These are phyloP conservation scores for Xiphorhynchus erythropygius DNA, from an alignment of 2,797 vertebrate genomes.

Conservation along the genomic window DNA sequence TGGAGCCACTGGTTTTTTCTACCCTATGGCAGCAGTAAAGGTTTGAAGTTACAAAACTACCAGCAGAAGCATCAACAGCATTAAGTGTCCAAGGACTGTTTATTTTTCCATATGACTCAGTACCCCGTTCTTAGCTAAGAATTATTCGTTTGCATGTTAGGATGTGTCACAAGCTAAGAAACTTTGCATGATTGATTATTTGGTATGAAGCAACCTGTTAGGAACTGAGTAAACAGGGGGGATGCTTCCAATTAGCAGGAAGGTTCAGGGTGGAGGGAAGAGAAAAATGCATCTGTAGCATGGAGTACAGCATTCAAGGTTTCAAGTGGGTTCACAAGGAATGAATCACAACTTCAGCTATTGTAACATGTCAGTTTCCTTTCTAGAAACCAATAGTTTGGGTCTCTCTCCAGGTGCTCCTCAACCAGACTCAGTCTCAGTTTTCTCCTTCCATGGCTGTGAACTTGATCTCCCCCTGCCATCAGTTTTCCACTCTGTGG, in stretches of 20 bases:
- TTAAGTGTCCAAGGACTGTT: slow-evolving; percentile 30
- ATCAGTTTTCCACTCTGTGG: neutral
- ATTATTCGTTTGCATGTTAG: neutral
- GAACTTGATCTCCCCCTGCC: neutral
- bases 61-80: neutral
- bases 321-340: neutral
- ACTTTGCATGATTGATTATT: neutral
- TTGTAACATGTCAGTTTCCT: neutral
- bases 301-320: neutral
- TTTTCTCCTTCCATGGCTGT: neutral
- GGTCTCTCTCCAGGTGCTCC: neutral
- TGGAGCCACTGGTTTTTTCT: neutral
- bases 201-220: slow-evolving; percentile 34
- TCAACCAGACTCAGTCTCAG: neutral
- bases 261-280: neutral
- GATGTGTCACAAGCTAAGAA: slow-evolving; percentile 46
- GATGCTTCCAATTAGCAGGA: neutral
- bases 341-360: slow-evolving; percentile 6
- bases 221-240: slow-evolving; percentile 23
- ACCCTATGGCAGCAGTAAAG: slow-evolving; percentile 8
- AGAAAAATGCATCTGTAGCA: neutral
- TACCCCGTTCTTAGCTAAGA: neutral
- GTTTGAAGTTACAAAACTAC: slow-evolving; percentile 25
- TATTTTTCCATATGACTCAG: slow-evolving; percentile 63
- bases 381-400: neutral